These are phyloP conservation scores for Enteromius thamalakanensis DNA, from an alignment of 2,797 vertebrate species.

Conservation along the genomic window DNA sequence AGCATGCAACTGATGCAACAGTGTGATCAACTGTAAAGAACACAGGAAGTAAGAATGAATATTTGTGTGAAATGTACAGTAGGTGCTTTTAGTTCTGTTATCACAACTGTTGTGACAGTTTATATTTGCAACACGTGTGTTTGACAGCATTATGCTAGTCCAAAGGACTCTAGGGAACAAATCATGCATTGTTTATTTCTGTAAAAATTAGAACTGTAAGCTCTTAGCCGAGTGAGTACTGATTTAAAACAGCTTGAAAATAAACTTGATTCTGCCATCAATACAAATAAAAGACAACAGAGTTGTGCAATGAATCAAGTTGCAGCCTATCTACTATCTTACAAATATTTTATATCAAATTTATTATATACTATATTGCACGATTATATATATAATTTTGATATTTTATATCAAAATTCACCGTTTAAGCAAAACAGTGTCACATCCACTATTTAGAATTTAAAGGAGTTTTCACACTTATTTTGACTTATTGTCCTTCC, in stretches of 20 bases:
- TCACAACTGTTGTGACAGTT: constrained; percentile 5
- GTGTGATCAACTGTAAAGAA: constrained; percentile 21
- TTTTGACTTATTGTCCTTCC: neutral
- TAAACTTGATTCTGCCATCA: neutral
- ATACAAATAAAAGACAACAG: constrained; percentile 9
- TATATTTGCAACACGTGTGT: neutral
- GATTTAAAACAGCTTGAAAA: neutral
- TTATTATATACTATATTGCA: constrained; percentile 5
- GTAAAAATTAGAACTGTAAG: neutral
- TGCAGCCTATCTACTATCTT: constrained; percentile 1
- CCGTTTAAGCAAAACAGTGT: constrained; percentile 61
- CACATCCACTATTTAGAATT: constrained; percentile 61
- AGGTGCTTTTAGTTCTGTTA: neutral
- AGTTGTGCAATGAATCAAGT: constrained; percentile 11
- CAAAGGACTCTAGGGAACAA: neutral
- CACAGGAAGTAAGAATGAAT: constrained; percentile 7
- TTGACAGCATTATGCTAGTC: neutral
- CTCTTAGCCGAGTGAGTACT: neutral
- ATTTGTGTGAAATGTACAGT: neutral
- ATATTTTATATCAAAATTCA: constrained; percentile 46
- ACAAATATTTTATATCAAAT: neutral
- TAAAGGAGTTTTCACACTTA: constrained; percentile 57
- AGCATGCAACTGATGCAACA: constrained; percentile 26
- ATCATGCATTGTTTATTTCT: neutral
- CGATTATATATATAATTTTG: neutral